Evolutionary conservation across 2,888 invertebrate species (phyloP), one percentile per base, ranked within the genome.

Genomic region (Syrista parreyssii): DNA sequence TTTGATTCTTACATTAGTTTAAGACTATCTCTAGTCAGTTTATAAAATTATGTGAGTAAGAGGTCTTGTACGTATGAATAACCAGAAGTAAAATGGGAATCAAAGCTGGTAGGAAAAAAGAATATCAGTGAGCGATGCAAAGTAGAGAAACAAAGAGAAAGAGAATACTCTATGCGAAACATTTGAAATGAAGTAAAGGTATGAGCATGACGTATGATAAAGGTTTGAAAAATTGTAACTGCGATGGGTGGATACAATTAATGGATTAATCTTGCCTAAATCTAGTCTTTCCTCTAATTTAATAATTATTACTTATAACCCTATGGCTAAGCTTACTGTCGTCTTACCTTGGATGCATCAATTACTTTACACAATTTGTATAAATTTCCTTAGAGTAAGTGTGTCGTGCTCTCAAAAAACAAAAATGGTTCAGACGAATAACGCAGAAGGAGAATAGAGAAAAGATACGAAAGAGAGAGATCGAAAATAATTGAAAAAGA

Each of bases 251-350:
- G 40, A 0, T 15, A 15, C 40, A 15, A 40, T 6, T 40, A 15
- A 40, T 6, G 55, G 75, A 80, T 82, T 82, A 79, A 86, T 86
- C 84, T 88, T 85, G 88, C 89, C 88, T 87, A 90, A 89, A 87
- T 89, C 86, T 87, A 89, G 86, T 88, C 86, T 87, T 87, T 85
- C 85, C 85, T 1, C 85, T 83, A 82, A 80, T 83, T 79, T 85
- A 84, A 75, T 78, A 72, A 40, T 78, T 75, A 78, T 75, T 83
- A 83, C 78, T 79, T 80, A n/a, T 87, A 87, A 86, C 83, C 84
- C 85, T 86, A 85, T 82, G 85, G 81, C 85, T 82, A 85, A 79
- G 83, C 82, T 85, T 83, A 85, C 82, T 85, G 84, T 83, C 83
- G 83, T 86, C 85, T 85, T 84, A 84, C 82, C 83, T 82, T 84